Evolutionary conservation across 1,140 invertebrate species (phyloP).

Genomic region (Orchesella cincta): DNA sequence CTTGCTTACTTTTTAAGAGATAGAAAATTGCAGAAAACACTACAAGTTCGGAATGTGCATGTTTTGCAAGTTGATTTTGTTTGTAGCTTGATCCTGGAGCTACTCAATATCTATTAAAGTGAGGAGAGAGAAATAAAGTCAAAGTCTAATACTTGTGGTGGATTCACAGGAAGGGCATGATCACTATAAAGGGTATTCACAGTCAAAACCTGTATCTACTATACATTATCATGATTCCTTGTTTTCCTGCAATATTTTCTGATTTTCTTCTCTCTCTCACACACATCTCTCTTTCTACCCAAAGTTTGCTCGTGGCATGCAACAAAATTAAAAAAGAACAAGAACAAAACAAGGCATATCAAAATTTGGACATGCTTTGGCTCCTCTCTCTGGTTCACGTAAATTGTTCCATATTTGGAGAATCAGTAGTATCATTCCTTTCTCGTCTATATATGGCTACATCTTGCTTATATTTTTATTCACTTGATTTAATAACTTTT

Average conservation of each 20-base stretch:
- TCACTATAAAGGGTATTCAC: too few species aligned
- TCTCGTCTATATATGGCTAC: background rate
- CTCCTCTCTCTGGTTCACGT: background rate
- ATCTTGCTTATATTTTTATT: background rate
- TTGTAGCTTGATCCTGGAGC: too few species aligned
- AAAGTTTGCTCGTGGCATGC: background rate
- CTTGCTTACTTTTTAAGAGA: too few species aligned
- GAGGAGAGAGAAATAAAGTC: too few species aligned
- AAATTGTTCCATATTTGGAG: background rate
- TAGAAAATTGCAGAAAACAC: too few species aligned
- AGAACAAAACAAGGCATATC: background rate
- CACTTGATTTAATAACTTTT: background rate
- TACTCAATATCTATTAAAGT: too few species aligned
- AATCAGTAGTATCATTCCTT: too few species aligned
- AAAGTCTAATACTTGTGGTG: too few species aligned
- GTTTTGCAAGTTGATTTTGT: too few species aligned
- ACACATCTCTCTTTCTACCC: background rate
- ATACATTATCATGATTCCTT: background rate
- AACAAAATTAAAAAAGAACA: constrained; percentile 8
- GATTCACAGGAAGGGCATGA: too few species aligned
- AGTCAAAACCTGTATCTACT: too few species aligned
- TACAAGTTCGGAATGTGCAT: too few species aligned
- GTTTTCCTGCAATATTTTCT: background rate
- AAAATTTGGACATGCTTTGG: background rate
- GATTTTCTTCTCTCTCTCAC: background rate